phyloP scores from a whole-genome alignment of 2,888 invertebrate genomes.

The Ochlodes sylvanus region DNA sequence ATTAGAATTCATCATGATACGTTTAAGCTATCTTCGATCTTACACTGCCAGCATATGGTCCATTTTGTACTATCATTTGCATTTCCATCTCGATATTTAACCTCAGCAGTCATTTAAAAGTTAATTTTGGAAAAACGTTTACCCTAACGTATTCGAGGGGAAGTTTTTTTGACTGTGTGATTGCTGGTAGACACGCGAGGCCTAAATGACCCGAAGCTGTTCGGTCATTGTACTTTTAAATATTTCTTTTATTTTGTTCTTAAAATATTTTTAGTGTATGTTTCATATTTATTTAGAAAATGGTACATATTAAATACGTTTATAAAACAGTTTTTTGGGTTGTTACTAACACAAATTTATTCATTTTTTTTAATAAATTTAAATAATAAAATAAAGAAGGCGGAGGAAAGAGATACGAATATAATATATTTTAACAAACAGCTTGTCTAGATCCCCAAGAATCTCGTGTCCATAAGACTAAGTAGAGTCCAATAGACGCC shows the following conservation, averaged over 20 bases:
- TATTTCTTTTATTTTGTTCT: no score
- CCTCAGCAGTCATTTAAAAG: slow-evolving; percentile 19
- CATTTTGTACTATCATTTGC: background rate
- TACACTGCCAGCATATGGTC: background rate
- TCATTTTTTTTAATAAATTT: no score
- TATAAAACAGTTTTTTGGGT: no score
- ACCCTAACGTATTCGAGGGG: slow-evolving; percentile 15
- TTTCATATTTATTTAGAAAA: no score
- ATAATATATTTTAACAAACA: no score
- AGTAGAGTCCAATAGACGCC: background rate
- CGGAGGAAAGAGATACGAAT: no score
- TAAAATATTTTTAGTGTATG: no score
- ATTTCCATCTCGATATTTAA: background rate
- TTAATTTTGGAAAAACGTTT: slow-evolving; percentile 20
- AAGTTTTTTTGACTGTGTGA: slow-evolving; percentile 16
- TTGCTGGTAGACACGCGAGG: slow-evolving; percentile 25
- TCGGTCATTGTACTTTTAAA: background rate
- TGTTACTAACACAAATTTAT: no score
- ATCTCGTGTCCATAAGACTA: no score
- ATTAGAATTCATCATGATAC: slow-evolving; percentile 1
- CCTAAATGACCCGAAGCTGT: slow-evolving; percentile 17
- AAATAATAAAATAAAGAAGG: no score
- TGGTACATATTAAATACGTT: no score
- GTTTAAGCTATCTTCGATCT: background rate
- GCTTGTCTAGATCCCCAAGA: no score